phyloP scores from a whole-genome alignment of 1,140 invertebrate species.

The Zaprionus kolodkinae region DNA sequence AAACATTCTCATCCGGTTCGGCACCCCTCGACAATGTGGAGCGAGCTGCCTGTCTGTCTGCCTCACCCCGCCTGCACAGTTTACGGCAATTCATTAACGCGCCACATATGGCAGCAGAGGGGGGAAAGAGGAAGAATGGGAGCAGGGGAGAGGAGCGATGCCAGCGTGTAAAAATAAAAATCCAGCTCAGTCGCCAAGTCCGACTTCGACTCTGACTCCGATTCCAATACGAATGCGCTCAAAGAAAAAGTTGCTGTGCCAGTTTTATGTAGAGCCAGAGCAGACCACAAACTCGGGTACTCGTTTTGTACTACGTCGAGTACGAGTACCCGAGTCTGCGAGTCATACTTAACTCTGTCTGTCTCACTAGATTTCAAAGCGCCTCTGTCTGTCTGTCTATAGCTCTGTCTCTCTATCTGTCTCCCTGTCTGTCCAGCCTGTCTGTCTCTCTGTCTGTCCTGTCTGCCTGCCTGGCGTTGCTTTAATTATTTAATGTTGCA shows the following conservation, averaged over 20 bases:
- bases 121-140: neutral
- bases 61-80: constrained; percentile 18
- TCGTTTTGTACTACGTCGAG: constrained; percentile 29
- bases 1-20: constrained; percentile 78
- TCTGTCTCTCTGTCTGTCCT: constrained; percentile 20
- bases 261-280: constrained; percentile 53
- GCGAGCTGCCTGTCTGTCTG: no score
- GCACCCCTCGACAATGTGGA: constrained; percentile 54
- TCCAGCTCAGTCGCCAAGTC: constrained; percentile 36
- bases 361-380: neutral
- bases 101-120: constrained; percentile 58
- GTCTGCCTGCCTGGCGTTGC: constrained; percentile 42
- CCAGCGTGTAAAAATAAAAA: constrained; percentile 44
- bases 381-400: constrained; percentile 27
- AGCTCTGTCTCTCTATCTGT: constrained; percentile 3
- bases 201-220: constrained; percentile 4
- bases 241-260: constrained; percentile 82
- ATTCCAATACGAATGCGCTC: constrained; percentile 15
- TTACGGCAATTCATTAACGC: constrained; percentile 76
- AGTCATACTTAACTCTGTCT: constrained; percentile 46
- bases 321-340: constrained; percentile 27
- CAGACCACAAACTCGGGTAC: constrained; percentile 18
- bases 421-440: constrained; percentile 15
- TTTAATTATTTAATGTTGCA: constrained; percentile 82
- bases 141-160: constrained; percentile 8